Evolutionary conservation across 2,888 invertebrate species (phyloP).

Genomic region (Halocaridina rubra): DNA sequence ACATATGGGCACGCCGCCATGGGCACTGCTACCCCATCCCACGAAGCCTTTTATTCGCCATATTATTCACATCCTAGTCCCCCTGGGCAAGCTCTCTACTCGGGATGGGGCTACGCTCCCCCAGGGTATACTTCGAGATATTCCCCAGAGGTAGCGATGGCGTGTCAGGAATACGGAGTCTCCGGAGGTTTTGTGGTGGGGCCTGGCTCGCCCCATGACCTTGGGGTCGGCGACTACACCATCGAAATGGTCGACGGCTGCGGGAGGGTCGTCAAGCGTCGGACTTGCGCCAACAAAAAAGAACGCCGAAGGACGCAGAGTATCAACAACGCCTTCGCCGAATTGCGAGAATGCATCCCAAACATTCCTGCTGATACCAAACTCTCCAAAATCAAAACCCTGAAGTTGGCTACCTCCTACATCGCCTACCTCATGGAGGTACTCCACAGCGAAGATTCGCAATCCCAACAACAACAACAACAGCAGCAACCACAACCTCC

Average conservation of each 20-base stretch:
- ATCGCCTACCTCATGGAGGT: conserved; percentile 92
- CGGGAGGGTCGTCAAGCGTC: conserved; percentile 78
- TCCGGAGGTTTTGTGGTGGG: conserved; percentile 47
- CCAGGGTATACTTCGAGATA: conserved; percentile 52
- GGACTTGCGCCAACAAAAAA: conserved; percentile 94
- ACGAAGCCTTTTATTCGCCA: conserved; percentile 42
- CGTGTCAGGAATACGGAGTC: conserved; percentile 41
- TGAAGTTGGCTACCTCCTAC: conserved; percentile 91
- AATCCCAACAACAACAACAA: conserved; percentile 79
- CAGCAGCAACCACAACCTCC: neutral
- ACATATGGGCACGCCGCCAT: conserved; percentile 56
- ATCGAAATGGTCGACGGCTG: conserved; percentile 61
- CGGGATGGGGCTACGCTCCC: conserved; percentile 58
- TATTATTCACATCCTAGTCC: conserved; percentile 55
- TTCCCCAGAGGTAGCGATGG: conserved; percentile 40
- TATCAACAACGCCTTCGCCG: conserved; percentile 94
- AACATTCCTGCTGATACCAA: conserved; percentile 97
- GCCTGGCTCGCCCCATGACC: conserved; percentile 51
- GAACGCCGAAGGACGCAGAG: conserved; percentile 91
- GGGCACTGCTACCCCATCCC: conserved; percentile 45
- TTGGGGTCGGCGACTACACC: conserved; percentile 56
- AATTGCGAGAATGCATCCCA: conserved; percentile 92
- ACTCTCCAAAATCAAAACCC: conserved; percentile 92
- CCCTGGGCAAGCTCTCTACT: conserved; percentile 53
- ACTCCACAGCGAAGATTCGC: conserved; percentile 75